phyloP scores from a whole-genome alignment of 2,797 vertebrate species.

The Rallus crepitans region DNA sequence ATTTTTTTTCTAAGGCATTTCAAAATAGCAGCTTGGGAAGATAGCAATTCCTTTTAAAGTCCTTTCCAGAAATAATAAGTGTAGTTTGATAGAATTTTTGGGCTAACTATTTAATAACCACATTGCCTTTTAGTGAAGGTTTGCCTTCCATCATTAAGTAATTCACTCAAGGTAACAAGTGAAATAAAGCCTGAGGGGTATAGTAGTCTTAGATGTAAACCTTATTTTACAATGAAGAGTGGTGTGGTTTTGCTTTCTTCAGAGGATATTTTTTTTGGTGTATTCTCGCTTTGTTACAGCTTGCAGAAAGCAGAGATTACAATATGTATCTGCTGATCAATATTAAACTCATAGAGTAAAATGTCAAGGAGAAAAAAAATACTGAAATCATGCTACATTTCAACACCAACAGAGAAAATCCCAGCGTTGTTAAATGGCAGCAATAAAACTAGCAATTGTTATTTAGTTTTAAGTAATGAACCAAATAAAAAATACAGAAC shows the following conservation, averaged over 20 bases:
- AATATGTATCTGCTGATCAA: slow-evolving; percentile 62
- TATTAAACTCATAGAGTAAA: slow-evolving; percentile 66
- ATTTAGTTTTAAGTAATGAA: slow-evolving; percentile 81
- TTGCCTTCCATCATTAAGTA: slow-evolving; percentile 38
- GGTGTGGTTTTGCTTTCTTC: not conserved
- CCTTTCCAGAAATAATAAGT: slow-evolving; percentile 32
- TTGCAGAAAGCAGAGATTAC: slow-evolving; percentile 35
- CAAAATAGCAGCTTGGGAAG: slow-evolving; percentile 38
- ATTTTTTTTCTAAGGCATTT: slow-evolving; percentile 15
- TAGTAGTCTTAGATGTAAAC: not conserved
- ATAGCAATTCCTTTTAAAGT: not conserved
- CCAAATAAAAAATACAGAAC: slow-evolving; percentile 72
- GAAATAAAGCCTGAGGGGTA: slow-evolving; percentile 10
- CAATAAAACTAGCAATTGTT: slow-evolving; percentile 71
- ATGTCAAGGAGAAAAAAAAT: slow-evolving; percentile 58
- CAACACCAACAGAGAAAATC: slow-evolving; percentile 66
- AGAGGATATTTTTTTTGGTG: not conserved
- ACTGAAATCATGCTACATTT: slow-evolving; percentile 62
- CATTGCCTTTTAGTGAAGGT: slow-evolving; percentile 45
- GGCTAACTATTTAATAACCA: slow-evolving; percentile 34
- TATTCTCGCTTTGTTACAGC: slow-evolving; percentile 14
- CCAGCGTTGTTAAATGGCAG: slow-evolving; percentile 53
- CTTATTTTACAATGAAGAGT: slow-evolving; percentile 32
- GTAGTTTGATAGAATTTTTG: slow-evolving; percentile 21
- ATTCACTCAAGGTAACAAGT: slow-evolving; percentile 29